Percentiles rank a stretch among this genome's conserved stretches.
Evolutionary conservation across 2,888 invertebrate genomes (phyloP).

Genomic region (Drosophila dives): DNA sequence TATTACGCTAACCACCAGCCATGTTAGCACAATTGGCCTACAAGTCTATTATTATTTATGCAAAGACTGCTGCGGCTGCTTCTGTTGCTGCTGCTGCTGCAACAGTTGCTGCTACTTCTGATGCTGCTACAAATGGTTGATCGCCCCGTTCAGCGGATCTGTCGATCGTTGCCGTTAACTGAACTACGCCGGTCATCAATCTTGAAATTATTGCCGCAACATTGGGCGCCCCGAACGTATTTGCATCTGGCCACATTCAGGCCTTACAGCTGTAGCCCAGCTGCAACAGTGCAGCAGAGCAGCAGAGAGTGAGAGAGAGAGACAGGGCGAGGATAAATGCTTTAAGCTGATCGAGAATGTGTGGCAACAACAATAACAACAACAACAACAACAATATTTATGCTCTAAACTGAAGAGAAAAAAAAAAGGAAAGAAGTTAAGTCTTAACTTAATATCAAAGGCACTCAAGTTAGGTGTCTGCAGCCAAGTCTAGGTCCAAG

Average conservation of each 20-base stretch:
- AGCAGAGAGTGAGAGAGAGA: not conserved
- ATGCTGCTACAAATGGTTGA: slow-evolving; percentile 39
- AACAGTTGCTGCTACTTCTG: slow-evolving; percentile 48
- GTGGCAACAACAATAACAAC: slow-evolving; percentile 13
- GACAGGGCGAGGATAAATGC: not conserved
- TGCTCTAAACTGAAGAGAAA: not conserved
- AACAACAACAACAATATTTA: slow-evolving; percentile 14
- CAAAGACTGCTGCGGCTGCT: slow-evolving; percentile 60
- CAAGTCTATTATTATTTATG: slow-evolving; percentile 80
- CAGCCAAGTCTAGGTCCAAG: slow-evolving; percentile 1
- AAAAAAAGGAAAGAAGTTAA: slow-evolving; percentile 1
- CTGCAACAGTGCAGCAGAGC: slow-evolving; percentile 2
- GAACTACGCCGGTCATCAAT: slow-evolving; percentile 76
- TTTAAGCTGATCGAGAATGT: slow-evolving; percentile 33
- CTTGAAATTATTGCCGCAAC: slow-evolving; percentile 77
- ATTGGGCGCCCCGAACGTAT: slow-evolving; percentile 58
- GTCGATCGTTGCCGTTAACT: slow-evolving; percentile 71
- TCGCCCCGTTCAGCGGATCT: slow-evolving; percentile 55
- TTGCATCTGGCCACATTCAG: slow-evolving; percentile 53
- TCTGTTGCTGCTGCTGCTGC: slow-evolving; percentile 59
- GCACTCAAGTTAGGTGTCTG: slow-evolving; percentile 15
- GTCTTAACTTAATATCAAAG: slow-evolving; percentile 18
- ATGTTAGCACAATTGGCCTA: slow-evolving; percentile 80
- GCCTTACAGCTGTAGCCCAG: slow-evolving; percentile 17
- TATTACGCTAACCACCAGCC: slow-evolving; percentile 78